Conservation (phyloP, 2,797 vertebrate genomes). For the Mormyrus proboscirostris region DNA sequence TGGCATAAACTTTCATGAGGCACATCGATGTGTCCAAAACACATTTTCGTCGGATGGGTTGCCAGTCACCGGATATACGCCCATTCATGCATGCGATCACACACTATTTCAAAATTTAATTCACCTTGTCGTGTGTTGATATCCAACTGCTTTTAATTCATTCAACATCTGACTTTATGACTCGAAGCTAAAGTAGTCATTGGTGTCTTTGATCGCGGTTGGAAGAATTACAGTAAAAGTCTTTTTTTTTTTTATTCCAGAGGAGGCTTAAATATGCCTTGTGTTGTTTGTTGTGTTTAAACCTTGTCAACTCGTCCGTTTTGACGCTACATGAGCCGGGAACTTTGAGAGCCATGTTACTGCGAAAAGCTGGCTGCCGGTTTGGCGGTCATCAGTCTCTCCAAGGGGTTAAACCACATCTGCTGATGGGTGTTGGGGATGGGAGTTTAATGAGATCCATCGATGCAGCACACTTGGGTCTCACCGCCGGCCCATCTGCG, state of each 20-base stretch:
- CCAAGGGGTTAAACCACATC: neutral
- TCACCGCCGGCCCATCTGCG: neutral
- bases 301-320: constrained; percentile 52
- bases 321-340: constrained; percentile 48
- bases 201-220: constrained; percentile 24
- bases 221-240: constrained; percentile 30
- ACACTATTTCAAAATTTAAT: neutral
- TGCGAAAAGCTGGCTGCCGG: constrained; percentile 24
- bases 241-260: neutral
- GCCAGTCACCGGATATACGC: neutral
- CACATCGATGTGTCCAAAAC: neutral
- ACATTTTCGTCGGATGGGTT: neutral
- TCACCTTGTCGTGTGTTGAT: neutral
- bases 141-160: neutral
- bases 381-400: neutral
- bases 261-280: constrained; percentile 40
- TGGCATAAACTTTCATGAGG: neutral
- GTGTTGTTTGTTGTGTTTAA: constrained; percentile 51
- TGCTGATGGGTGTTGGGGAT: neutral
- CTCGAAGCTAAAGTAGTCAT: neutral
- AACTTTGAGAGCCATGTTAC: constrained; percentile 62
- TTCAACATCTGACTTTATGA: neutral
- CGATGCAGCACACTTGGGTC: neutral
- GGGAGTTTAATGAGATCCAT: neutral
- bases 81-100: neutral